Conservation (phyloP, 2,888 invertebrate species). For the Schrankia costaestrigalis region DNA sequence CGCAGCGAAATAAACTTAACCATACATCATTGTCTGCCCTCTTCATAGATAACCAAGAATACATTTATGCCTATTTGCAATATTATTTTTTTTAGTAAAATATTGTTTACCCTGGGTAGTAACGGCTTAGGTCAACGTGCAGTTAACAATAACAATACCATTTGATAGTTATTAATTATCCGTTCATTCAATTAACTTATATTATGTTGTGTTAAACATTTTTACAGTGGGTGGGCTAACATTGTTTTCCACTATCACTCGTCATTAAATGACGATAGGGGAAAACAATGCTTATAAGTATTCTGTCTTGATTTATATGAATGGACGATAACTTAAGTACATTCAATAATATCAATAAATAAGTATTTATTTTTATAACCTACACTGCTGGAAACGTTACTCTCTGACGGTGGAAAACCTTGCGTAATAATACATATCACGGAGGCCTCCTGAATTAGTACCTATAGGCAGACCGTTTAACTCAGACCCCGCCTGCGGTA, state of each 20-base stretch:
- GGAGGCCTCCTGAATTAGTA: no score
- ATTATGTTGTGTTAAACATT: conserved; percentile 7
- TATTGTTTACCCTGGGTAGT: conserved; percentile 32
- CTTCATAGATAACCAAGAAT: conserved; percentile 48
- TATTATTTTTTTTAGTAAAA: conserved; percentile 36
- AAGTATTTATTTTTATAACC: no score
- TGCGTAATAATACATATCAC: no score
- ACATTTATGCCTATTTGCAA: conserved; percentile 39
- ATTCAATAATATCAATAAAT: no score
- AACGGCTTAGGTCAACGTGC: conserved; percentile 40
- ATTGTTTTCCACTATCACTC: conserved; percentile 1
- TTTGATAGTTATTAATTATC: conserved; percentile 20
- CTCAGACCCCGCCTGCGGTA: no score
- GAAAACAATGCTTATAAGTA: neutral
- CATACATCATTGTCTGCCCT: conserved; percentile 50
- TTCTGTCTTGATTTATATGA: no score
- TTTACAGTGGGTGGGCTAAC: conserved; percentile 19
- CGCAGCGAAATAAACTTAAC: conserved; percentile 40
- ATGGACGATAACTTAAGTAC: no score
- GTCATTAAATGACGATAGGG: neutral
- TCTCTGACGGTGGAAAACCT: no score
- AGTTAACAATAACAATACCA: conserved; percentile 35
- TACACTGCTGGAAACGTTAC: no score
- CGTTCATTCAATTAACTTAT: conserved; percentile 28
- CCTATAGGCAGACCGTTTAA: no score